phyloP scores from a whole-genome alignment of 2,113 vertebrate species.

The Caranx melampygus region DNA sequence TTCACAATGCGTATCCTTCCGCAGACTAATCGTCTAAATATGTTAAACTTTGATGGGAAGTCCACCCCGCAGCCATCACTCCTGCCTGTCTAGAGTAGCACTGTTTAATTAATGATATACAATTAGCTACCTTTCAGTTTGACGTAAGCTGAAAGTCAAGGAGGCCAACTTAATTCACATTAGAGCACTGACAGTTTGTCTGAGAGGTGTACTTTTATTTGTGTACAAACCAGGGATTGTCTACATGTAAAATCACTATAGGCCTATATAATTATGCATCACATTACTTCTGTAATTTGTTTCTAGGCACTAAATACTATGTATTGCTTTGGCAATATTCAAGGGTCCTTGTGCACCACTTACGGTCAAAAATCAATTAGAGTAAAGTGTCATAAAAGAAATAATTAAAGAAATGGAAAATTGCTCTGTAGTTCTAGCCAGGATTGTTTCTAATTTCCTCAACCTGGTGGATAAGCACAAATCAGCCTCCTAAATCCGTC shows the following conservation, averaged over 20 bases:
- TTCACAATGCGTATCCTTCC: not conserved
- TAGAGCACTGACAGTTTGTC: not conserved
- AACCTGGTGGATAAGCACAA: not conserved
- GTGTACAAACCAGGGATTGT: not conserved
- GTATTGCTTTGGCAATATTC: too few relatives aligned
- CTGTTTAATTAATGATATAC: constrained; percentile 30
- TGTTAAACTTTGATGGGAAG: not conserved
- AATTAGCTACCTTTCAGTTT: constrained; percentile 31
- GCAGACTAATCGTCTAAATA: not conserved
- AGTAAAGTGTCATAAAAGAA: too few relatives aligned
- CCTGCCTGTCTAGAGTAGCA: not conserved
- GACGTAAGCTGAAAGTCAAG: constrained; percentile 28
- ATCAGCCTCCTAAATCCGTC: too few relatives aligned
- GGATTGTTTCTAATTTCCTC: not conserved
- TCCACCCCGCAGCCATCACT: not conserved
- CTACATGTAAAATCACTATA: not conserved
- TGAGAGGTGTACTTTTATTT: not conserved
- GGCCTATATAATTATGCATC: not conserved
- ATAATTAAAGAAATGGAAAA: too few relatives aligned
- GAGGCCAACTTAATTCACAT: not conserved
- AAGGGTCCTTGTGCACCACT: too few relatives aligned
- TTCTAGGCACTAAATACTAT: too few relatives aligned
- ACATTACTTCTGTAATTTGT: not conserved
- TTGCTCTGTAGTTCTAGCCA: too few relatives aligned
- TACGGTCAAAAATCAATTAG: too few relatives aligned